Evolutionary conservation across 2,888 invertebrate genomes (phyloP).

Genomic region (Stratiomys singularior): DNA sequence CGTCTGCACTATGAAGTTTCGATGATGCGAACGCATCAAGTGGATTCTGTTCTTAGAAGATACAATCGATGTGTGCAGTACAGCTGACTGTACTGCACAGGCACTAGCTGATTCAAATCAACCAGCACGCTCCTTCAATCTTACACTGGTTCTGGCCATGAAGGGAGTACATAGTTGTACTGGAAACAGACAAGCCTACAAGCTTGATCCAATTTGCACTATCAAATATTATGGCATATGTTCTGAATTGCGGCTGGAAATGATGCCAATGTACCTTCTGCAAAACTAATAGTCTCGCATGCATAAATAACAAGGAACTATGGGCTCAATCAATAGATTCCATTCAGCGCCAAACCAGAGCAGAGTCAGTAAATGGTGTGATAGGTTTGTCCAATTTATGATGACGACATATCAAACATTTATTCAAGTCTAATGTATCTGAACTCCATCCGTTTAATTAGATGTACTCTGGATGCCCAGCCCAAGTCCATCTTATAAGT

Average conservation of each 20-base stretch:
- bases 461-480: background rate
- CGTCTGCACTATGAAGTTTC: background rate
- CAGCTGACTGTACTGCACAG: constrained; percentile 8
- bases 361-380: too few species aligned
- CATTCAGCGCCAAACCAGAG: too few species aligned
- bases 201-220: too few species aligned
- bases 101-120: background rate
- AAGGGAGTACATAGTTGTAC: too few species aligned
- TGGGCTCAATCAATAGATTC: too few species aligned
- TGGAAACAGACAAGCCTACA: too few species aligned
- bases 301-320: too few species aligned
- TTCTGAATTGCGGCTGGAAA: background rate
- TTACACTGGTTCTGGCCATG: too few species aligned
- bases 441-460: too few species aligned
- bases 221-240: background rate
- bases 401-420: too few species aligned
- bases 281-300: background rate
- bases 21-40: background rate
- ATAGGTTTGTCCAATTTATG: too few species aligned
- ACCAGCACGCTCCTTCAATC: background rate
- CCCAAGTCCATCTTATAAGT: constrained; percentile 15
- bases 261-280: background rate
- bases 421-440: too few species aligned
- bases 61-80: background rate
- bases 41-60: background rate